Percentiles rank a stretch among this genome's conserved stretches.
Conservation (phyloP, 2,113 vertebrate species). For the Propithecus coquereli region DNA sequence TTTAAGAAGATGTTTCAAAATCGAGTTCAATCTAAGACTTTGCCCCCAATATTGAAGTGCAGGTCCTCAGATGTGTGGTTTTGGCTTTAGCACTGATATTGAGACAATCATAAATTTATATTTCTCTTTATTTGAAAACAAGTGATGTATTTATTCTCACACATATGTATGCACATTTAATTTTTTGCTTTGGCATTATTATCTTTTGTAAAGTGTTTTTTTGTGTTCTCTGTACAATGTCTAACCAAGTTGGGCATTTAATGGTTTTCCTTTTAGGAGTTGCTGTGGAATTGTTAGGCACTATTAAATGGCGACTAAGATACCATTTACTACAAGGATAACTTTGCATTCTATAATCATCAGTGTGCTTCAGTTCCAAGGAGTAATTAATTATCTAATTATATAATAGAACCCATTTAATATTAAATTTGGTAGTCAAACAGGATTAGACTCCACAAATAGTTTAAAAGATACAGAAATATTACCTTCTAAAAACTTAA, state of each 20-base stretch:
- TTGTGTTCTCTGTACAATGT: neutral
- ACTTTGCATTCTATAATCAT: neutral
- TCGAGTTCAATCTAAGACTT: neutral
- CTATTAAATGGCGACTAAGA: neutral
- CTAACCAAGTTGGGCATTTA: neutral
- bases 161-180: neutral
- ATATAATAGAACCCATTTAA: neutral
- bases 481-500: neutral
- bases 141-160: neutral
- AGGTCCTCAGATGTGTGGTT: neutral
- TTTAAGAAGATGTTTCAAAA: neutral
- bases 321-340: neutral
- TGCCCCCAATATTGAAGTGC: neutral
- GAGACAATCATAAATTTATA: neutral
- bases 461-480: neutral
- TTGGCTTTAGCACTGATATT: neutral
- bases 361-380: neutral
- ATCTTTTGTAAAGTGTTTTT: neutral
- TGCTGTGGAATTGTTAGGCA: neutral
- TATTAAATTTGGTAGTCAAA: neutral
- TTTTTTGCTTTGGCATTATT: neutral
- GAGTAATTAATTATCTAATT: constrained; percentile 3
- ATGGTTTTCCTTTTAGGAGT: neutral
- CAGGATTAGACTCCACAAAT: neutral
- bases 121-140: neutral